phyloP scores from a whole-genome alignment of 2,113 vertebrate genomes.

The Mesocricetus auratus region DNA sequence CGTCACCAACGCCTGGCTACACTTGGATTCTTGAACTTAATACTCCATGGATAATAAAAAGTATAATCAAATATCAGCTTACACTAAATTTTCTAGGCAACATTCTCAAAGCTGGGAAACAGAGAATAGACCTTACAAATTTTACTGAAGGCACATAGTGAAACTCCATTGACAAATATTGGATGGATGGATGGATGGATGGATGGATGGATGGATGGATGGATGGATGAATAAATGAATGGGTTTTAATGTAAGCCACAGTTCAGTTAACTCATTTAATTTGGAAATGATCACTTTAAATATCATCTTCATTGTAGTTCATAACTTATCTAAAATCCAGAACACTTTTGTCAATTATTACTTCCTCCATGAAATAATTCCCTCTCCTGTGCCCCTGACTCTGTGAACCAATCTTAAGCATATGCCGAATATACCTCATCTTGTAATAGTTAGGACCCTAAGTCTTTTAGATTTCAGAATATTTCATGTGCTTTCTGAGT shows the following conservation, averaged over 20 bases:
- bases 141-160: neutral
- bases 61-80: slow-evolving; percentile 53
- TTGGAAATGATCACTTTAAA: slow-evolving; percentile 59
- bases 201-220: neutral
- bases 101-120: slow-evolving; percentile 14
- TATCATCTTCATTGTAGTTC: slow-evolving; percentile 31
- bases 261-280: slow-evolving; percentile 48
- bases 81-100: slow-evolving; percentile 33
- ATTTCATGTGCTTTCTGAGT: neutral
- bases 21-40: slow-evolving; percentile 42
- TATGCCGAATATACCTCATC: neutral
- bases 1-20: too few relatives aligned
- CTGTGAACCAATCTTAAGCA: slow-evolving; percentile 28
- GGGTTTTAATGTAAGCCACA: slow-evolving; percentile 22
- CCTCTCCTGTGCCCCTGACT: neutral
- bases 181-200: neutral
- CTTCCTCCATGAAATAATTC: slow-evolving; percentile 43
- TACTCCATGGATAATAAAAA: slow-evolving; percentile 50
- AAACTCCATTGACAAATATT: slow-evolving; percentile 38
- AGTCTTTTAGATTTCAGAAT: neutral
- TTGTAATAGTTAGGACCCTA: neutral
- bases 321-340: slow-evolving; percentile 54
- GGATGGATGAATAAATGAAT: neutral
- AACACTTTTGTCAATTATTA: slow-evolving; percentile 28
- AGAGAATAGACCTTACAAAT: neutral